Conservation (phyloP, 2,888 invertebrate genomes). For the Diadegma fenestrale region DNA sequence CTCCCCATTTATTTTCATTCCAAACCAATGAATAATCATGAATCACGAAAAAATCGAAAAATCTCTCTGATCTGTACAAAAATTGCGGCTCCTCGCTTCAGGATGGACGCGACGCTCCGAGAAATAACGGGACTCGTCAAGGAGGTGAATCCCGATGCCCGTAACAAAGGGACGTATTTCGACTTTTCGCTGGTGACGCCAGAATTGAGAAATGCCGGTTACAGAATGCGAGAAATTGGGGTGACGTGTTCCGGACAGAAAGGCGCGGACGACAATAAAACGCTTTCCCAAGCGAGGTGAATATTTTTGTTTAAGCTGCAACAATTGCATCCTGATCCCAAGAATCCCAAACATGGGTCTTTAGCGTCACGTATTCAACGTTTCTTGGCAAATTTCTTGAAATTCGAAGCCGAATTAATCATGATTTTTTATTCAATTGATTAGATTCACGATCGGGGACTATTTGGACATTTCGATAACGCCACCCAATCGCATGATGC, state of each 20-base stretch:
- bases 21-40: too few species aligned
- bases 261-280: conserved; percentile 97
- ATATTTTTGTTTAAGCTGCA: neutral
- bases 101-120: conserved; percentile 96
- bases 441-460: conserved; percentile 97
- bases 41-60: too few species aligned
- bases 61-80: too few species aligned
- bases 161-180: conserved; percentile 98
- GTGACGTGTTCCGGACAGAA: conserved; percentile 96
- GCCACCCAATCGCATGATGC: conserved; percentile 92
- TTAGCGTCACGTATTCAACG: neutral
- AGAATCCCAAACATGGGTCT: neutral
- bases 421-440: conserved; percentile 71
- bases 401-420: neutral
- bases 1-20: too few species aligned
- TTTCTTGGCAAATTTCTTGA: neutral
- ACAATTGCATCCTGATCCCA: neutral
- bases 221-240: conserved; percentile 97
- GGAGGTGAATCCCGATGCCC: conserved; percentile 98
- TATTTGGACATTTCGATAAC: conserved; percentile 98
- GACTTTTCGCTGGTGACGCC: conserved; percentile 97
- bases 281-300: conserved; percentile 90
- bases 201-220: conserved; percentile 91
- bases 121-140: conserved; percentile 98
- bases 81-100: conserved; percentile 71